A percentile compares a stretch with the other conserved stretches of the same genome.
These are phyloP conservation scores for Manis javanica DNA, from an alignment of 2,797 vertebrate genomes.

Conservation along the genomic window DNA sequence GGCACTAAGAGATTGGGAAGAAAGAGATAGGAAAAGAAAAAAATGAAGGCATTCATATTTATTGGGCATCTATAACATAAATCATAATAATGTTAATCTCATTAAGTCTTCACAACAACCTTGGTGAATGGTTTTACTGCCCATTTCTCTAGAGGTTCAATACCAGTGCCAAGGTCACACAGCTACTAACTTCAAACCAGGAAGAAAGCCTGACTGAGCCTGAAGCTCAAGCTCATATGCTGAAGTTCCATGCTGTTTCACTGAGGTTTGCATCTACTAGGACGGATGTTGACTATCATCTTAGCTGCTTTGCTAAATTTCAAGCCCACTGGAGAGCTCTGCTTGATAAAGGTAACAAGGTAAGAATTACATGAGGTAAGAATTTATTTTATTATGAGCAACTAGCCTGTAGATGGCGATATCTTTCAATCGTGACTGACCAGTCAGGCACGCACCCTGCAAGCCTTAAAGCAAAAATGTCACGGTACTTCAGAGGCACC, in stretches of 20 bases:
- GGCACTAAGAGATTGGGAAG: neutral
- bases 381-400: neutral
- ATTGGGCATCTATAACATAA: neutral
- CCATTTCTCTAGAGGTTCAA: neutral
- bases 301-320: neutral
- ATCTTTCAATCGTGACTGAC: conserved; percentile 6
- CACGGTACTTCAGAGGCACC: neutral
- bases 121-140: neutral
- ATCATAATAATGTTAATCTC: neutral
- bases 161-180: neutral
- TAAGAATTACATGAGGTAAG: neutral
- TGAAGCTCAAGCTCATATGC: neutral
- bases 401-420: neutral
- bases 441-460: neutral
- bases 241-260: neutral
- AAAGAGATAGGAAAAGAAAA: neutral
- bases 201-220: neutral
- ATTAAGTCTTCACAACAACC: neutral
- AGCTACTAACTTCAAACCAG: conserved; percentile 40
- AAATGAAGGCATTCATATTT: neutral
- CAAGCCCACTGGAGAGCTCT: conserved; percentile 2
- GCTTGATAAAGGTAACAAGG: neutral
- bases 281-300: neutral
- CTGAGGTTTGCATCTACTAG: neutral
- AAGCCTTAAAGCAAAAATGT: conserved; percentile 20